Evolutionary conservation across 2,888 invertebrate species (phyloP).

Genomic region (Napeogenes inachia): DNA sequence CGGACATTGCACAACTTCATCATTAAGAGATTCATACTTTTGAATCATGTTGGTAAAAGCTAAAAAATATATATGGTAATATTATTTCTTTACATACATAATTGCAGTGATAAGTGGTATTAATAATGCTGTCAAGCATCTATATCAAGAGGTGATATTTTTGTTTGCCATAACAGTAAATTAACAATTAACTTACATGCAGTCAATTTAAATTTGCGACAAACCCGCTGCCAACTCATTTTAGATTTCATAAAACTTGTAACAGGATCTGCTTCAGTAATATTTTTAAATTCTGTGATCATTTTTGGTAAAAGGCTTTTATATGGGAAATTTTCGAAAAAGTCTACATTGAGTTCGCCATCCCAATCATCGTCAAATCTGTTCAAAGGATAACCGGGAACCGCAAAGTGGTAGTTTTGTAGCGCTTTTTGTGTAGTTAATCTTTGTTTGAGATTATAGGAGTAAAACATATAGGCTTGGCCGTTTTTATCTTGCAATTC

Average conservation of each 20-base stretch:
- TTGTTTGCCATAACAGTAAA: no score
- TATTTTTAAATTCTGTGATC: constrained; percentile 44
- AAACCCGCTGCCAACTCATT: constrained; percentile 44
- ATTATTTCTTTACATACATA: no score
- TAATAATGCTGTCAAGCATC: no score
- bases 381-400: constrained; percentile 53
- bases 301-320: constrained; percentile 57
- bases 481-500: constrained; percentile 41
- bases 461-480: constrained; percentile 46
- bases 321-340: constrained; percentile 57
- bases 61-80: constrained; percentile 15
- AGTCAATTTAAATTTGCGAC: constrained; percentile 31
- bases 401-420: constrained; percentile 39
- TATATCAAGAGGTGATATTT: no score
- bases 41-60: constrained; percentile 29
- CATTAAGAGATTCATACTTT: constrained; percentile 47
- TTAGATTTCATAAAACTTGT: constrained; percentile 50
- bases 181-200: constrained; percentile 38
- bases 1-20: constrained; percentile 58
- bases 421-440: constrained; percentile 26
- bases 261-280: constrained; percentile 52
- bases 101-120: no score
- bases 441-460: constrained; percentile 43
- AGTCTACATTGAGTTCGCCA: constrained; percentile 52
- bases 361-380: constrained; percentile 58